Evolutionary conservation across 35 echinoderm and acorn worm genomes (phyloP).

Genomic region (Heliocidaris erythrogramma): DNA sequence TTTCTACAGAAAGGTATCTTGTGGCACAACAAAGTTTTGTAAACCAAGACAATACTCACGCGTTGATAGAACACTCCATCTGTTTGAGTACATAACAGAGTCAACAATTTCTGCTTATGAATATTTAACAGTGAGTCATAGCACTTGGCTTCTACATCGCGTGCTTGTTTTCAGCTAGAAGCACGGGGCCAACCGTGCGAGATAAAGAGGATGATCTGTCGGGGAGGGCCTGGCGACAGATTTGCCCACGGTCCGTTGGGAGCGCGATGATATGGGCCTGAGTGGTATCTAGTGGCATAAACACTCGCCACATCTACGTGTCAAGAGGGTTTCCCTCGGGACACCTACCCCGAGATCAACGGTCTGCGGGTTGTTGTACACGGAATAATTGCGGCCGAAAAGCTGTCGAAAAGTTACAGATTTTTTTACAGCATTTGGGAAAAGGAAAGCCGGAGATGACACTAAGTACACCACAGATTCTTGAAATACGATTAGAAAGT

Average conservation of each 20-base stretch:
- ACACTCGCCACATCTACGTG: background rate
- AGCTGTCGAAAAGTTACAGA: conserved; percentile 15
- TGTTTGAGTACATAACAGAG: background rate
- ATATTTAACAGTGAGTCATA: conserved; percentile 6
- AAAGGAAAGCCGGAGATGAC: background rate
- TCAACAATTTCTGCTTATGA: background rate
- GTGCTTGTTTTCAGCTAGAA: background rate
- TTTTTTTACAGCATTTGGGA: conserved; percentile 2
- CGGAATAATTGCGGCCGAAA: background rate
- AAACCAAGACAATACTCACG: background rate
- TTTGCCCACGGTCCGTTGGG: background rate
- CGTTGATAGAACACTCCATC: background rate
- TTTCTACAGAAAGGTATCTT: background rate
- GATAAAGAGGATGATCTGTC: conserved; percentile 1
- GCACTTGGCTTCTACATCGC: background rate
- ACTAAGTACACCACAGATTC: background rate
- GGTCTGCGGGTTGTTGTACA: background rate
- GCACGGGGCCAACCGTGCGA: background rate
- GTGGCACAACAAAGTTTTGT: background rate
- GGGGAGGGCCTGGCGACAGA: background rate
- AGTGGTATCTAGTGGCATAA: conserved; percentile 9
- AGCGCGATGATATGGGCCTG: background rate
- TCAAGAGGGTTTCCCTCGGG: background rate
- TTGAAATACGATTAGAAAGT: background rate
- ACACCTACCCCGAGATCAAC: background rate